These are phyloP conservation scores for Apis florea DNA, from an alignment of 1,140 invertebrate species.

Conservation along the genomic window DNA sequence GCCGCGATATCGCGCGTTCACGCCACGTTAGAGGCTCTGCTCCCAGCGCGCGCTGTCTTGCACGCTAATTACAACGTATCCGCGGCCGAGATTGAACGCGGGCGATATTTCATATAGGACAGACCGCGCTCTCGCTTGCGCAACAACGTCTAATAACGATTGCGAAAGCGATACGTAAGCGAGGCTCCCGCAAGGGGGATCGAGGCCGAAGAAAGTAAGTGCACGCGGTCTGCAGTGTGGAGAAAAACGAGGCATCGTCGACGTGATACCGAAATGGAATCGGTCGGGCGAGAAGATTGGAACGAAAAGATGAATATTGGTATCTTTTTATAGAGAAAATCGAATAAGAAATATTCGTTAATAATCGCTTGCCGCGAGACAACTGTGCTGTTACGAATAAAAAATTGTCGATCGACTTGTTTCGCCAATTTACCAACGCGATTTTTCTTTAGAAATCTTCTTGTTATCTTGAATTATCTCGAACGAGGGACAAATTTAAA, in stretches of 20 bases:
- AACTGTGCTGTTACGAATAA: too few species aligned
- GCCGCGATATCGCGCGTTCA: conserved; percentile 40
- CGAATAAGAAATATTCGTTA: too few species aligned
- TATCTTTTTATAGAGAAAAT: too few species aligned
- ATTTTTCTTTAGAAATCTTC: too few species aligned
- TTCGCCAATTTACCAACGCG: too few species aligned
- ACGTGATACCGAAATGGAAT: conserved; percentile 14
- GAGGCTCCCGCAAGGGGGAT: conserved; percentile 39
- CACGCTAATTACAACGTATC: conserved; percentile 60
- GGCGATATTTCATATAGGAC: conserved; percentile 58
- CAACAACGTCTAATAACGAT: conserved; percentile 51
- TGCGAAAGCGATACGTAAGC: conserved; percentile 58
- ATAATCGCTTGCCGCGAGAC: too few species aligned
- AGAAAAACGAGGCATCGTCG: not conserved
- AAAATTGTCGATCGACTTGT: too few species aligned
- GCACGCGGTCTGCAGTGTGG: not conserved
- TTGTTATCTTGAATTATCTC: too few species aligned
- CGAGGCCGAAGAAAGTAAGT: conserved; percentile 49
- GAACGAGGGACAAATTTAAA: too few species aligned
- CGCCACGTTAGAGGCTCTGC: conserved; percentile 42
- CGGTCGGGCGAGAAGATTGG: too few species aligned
- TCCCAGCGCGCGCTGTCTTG: conserved; percentile 41
- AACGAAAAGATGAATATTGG: too few species aligned
- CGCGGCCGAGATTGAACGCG: conserved; percentile 51
- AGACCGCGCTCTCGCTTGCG: conserved; percentile 36